A percentile compares a stretch with the other conserved stretches of the same genome.
Conservation (phyloP, 2,113 vertebrate species). For the Benitochromis conjunctus region DNA sequence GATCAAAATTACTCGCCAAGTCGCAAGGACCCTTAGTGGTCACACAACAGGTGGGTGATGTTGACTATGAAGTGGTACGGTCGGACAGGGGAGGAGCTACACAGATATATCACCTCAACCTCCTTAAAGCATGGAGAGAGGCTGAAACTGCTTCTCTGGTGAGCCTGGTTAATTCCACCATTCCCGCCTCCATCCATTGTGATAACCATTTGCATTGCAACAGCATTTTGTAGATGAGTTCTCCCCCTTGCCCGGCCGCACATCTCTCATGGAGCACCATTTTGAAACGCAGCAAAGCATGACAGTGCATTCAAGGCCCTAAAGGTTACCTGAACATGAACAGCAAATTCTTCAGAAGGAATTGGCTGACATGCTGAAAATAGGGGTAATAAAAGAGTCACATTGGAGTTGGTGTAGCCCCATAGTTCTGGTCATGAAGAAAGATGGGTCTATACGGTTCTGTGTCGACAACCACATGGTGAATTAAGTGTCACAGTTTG, state of each 20-base stretch:
- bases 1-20: neutral
- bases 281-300: no score
- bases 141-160: neutral
- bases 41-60: fast-evolving
- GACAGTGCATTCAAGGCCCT: no score
- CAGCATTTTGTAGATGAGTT: neutral
- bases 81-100: neutral
- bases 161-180: neutral
- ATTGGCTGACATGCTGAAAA: no score
- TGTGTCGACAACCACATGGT: no score
- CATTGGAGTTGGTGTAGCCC: no score
- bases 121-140: neutral
- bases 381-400: no score
- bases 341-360: no score
- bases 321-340: no score
- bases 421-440: no score
- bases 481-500: no score
- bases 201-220: neutral
- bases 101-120: neutral
- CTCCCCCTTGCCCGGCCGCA: neutral
- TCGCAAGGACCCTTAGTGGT: neutral
- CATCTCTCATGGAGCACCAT: no score
- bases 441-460: no score
- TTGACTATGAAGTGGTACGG: neutral
- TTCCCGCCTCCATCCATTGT: neutral